Evolutionary conservation across 2,113 vertebrate genomes (phyloP), one percentile per base, ranked within the genome.

Genomic region (Anolis sagrei): DNA sequence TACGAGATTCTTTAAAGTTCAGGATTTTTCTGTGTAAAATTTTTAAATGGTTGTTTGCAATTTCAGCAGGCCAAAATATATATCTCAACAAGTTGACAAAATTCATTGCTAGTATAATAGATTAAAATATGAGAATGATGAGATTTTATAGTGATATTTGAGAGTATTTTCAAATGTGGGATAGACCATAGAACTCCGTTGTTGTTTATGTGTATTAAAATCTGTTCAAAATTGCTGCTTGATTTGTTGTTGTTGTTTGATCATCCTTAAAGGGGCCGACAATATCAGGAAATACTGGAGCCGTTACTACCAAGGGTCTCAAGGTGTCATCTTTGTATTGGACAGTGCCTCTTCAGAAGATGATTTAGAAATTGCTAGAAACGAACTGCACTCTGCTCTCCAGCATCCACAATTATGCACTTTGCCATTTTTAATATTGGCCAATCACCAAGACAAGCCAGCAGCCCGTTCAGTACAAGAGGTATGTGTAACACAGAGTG

Each of bases 261-360:
- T 86, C 92, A 74, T 93, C 93, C 23, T 91, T 85, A 83, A 96
- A 99, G 99, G 99, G 44, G 97, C 98, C 83, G 98, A 98, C 92
- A 98, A 96, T 93, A 99, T 99, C 95, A 98, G 99, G 95, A 99
- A 99, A 90, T 99, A 99, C 85, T 99, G 99, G 99, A 98, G 98
- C 93, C 98, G 98, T 91, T 99, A 99, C 96, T 99, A 99, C 96
- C 99, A 99, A 95, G 99, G 99, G 89, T 99, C 99, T 72, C 99
- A 99, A 96, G 98, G 98, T 49, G 98, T 99, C 86, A 96, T 99
- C 95, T 99, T 99, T 84, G 97, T 99, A 73, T 96, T 99, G 95
- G 98, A 99, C 96, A 99, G 99, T 84, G 98, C 98, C 66, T 98
- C 97, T 73, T 98, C 98, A 25, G 98, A 99, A 93, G 98, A 99